These are phyloP conservation scores for Solen grandis DNA, from an alignment of 1,140 invertebrate genomes.

Conservation along the genomic window DNA sequence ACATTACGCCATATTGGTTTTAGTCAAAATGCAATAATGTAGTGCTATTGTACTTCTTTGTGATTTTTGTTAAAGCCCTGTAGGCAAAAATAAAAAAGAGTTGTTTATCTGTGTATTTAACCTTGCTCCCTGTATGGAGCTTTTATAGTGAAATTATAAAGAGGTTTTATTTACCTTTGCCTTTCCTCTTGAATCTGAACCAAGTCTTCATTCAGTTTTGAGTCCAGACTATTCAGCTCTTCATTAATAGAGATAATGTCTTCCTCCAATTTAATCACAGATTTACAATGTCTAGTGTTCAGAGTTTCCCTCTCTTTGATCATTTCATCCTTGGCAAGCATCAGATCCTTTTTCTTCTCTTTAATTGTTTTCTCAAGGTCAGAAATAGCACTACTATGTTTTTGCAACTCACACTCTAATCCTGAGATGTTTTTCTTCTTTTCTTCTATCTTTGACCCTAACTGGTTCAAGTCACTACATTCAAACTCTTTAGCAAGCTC, in stretches of 20 bases:
- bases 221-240: conserved; percentile 57
- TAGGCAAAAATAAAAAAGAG: too few species aligned
- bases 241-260: conserved; percentile 55
- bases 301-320: conserved; percentile 32
- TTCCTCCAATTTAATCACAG: conserved; percentile 55
- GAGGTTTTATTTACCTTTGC: conserved; percentile 68
- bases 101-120: too few species aligned
- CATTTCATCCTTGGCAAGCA: conserved; percentile 50
- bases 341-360: conserved; percentile 46
- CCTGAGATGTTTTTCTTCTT: conserved; percentile 45
- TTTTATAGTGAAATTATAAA: too few species aligned
- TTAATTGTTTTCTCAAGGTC: conserved; percentile 46
- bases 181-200: conserved; percentile 63
- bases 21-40: too few species aligned
- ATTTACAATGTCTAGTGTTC: conserved; percentile 19
- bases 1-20: too few species aligned
- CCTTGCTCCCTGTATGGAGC: too few species aligned
- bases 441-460: conserved; percentile 54
- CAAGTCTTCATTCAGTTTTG: conserved; percentile 58
- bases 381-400: conserved; percentile 41
- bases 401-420: conserved; percentile 52
- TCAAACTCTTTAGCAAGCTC: conserved; percentile 50
- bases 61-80: too few species aligned
- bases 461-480: conserved; percentile 48
- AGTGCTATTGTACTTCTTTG: too few species aligned